phyloP scores from a whole-genome alignment of 2,888 invertebrate species.

The Drosophila hamatofila region DNA sequence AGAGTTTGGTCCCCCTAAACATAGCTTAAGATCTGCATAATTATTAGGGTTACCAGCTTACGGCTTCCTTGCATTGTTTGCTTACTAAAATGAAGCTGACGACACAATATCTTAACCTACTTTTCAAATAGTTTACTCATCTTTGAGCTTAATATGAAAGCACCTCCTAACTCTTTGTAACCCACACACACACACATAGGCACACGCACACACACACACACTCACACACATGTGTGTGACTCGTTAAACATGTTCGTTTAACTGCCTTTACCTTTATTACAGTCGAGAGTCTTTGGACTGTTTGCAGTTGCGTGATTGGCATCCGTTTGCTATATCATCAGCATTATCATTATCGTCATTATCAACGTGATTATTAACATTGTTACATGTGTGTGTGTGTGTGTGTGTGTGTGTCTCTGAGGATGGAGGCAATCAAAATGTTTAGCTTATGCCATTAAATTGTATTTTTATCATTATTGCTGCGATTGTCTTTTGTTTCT shows the following conservation, averaged over 20 bases:
- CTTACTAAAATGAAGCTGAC: background rate
- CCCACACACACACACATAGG: background rate
- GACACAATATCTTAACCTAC: background rate
- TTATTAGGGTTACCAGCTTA: background rate
- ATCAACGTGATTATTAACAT: constrained; percentile 28
- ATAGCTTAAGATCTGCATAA: background rate
- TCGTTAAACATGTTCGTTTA: constrained; percentile 32
- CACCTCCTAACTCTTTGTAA: constrained; percentile 7
- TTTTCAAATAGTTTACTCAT: constrained; percentile 6
- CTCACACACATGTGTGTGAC: constrained; percentile 1
- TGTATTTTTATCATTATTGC: constrained; percentile 59
- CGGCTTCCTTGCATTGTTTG: background rate
- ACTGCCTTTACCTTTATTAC: constrained; percentile 17
- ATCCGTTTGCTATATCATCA: constrained; percentile 43
- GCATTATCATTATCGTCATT: constrained; percentile 30
- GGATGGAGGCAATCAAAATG: constrained; percentile 62
- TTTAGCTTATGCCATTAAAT: constrained; percentile 66
- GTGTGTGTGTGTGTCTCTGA: background rate
- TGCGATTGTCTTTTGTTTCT: constrained; percentile 17
- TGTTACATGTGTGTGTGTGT: constrained; percentile 11
- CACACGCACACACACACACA: background rate
- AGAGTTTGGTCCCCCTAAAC: background rate
- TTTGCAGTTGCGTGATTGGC: constrained; percentile 45
- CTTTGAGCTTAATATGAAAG: background rate
- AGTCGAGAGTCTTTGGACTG: constrained; percentile 19